These are phyloP conservation scores for Tichodroma muraria DNA, from an alignment of 2,113 vertebrate genomes.

Conservation along the genomic window DNA sequence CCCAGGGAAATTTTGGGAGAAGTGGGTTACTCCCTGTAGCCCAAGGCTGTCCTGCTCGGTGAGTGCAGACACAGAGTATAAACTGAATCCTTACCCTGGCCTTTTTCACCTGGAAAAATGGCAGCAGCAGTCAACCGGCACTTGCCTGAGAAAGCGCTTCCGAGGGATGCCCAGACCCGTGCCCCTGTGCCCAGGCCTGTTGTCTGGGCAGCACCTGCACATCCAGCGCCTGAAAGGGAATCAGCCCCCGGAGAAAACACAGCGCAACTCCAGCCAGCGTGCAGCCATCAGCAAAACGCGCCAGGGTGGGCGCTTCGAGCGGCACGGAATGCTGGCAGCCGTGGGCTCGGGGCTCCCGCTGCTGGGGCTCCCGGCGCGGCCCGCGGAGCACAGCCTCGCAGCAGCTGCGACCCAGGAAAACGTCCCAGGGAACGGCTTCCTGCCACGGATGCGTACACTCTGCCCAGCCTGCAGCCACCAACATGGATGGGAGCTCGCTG, in stretches of 20 bases:
- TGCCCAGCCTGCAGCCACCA: not conserved
- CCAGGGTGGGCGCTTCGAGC: not conserved
- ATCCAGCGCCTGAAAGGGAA: not conserved
- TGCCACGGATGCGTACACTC: not conserved
- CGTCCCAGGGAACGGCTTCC: not conserved
- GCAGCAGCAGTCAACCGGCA: not conserved
- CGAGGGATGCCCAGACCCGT: not conserved
- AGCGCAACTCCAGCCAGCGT: rapidly evolving
- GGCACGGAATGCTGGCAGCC: not conserved
- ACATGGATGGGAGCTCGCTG: not conserved
- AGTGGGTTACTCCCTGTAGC: not conserved
- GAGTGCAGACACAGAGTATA: not conserved
- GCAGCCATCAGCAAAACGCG: not conserved
- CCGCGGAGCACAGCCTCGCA: rapidly evolving
- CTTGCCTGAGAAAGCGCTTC: not conserved
- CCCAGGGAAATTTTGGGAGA: not conserved
- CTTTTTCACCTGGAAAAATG: not conserved
- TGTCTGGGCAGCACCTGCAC: rapidly evolving
- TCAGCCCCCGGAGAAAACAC: not conserved
- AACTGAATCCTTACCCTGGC: not conserved
- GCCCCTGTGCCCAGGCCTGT: rapidly evolving
- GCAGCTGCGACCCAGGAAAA: not conserved
- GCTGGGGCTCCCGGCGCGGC: too few species aligned
- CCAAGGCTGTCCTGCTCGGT: not conserved
- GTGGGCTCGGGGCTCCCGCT: not conserved